Conservation (phyloP, 2,797 vertebrate species). For the Aeoliscus strigatus region DNA sequence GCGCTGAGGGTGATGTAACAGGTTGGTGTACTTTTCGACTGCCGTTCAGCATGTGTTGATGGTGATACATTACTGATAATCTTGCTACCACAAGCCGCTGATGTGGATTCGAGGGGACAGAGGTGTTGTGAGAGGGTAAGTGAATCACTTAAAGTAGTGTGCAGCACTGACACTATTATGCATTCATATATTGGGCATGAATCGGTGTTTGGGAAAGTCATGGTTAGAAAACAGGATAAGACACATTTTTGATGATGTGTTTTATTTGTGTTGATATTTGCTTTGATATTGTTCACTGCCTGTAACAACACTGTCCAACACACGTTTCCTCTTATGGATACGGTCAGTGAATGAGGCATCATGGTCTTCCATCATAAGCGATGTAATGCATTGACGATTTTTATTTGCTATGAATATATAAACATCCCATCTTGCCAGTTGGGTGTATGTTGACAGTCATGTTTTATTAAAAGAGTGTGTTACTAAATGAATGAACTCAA, state of each 20-base stretch:
- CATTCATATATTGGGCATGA: background rate
- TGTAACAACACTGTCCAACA: conserved; percentile 32
- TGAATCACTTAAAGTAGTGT: conserved; percentile 15
- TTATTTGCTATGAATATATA: conserved; percentile 17
- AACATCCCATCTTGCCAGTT: conserved; percentile 1
- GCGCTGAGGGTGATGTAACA: conserved; percentile 56
- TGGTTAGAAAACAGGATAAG: conserved; percentile 7
- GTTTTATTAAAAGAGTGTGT: conserved; percentile 5
- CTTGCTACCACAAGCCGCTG: conserved; percentile 34
- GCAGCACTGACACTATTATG: background rate
- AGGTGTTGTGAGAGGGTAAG: conserved; percentile 20
- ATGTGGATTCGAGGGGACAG: conserved; percentile 32
- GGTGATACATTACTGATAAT: conserved; percentile 41
- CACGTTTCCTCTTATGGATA: conserved; percentile 14
- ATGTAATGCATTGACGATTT: conserved; percentile 12
- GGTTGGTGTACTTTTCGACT: conserved; percentile 34
- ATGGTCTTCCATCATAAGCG: conserved; percentile 6
- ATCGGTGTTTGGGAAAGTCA: background rate
- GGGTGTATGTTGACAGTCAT: conserved; percentile 6
- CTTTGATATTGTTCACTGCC: no score
- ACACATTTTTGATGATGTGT: conserved; percentile 19
- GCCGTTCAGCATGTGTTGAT: conserved; percentile 36
- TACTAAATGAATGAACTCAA: conserved; percentile 4
- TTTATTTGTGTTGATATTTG: conserved; percentile 59
- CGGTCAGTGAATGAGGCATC: conserved; percentile 39